Evolutionary conservation across 1,140 invertebrate genomes (phyloP), one percentile per base, ranked within the genome.

Genomic region (Drosophila rhopaloa): DNA sequence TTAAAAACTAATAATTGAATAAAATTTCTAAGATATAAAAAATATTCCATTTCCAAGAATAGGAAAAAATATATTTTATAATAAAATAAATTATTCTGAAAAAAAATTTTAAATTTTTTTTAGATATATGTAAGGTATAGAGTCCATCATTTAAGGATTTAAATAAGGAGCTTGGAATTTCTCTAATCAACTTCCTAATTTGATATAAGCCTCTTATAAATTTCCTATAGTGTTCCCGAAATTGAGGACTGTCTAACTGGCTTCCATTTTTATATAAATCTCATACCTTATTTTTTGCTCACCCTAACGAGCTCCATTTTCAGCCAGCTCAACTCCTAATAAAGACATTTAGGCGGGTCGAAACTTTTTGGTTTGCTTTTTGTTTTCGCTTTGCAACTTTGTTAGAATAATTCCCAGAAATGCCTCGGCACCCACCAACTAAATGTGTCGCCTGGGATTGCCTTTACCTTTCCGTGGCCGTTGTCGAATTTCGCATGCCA

Each of bases 401-500:
- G 68, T 57, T 71, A 72, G 51, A 72, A 75, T 41, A 75, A 76
- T 75, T 75, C 72, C 59, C 71, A 75, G 72, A 75, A 75, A 72
- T 44, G 44, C 46, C 32, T 58, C 2, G 38, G 68, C 66, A 72
- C 66, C 68, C 68, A 70, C 61, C 58, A 37, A 5, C 46, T 44
- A 74, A 85, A 86, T 88, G 72, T 86, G 83, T 86, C 84, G 84
- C 76, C 48, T 58, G 71, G 72, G 62, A 57, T 58, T 75, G 60
- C 61, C 61, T 76, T 65, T 54, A 58, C 57, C 68, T 44, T 53
- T 70, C 58, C 55, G 48, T 47, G 40, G 57, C 72, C 72, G 43
- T 51, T 61, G 73, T 76, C 81, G 76, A 88, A 89, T 90, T 88
- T 84, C 74, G 84, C 84, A 89, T 89, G 84, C 84, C 84, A 89